These are phyloP conservation scores for Psophia crepitans DNA, from an alignment of 2,113 vertebrate genomes.

Conservation along the genomic window DNA sequence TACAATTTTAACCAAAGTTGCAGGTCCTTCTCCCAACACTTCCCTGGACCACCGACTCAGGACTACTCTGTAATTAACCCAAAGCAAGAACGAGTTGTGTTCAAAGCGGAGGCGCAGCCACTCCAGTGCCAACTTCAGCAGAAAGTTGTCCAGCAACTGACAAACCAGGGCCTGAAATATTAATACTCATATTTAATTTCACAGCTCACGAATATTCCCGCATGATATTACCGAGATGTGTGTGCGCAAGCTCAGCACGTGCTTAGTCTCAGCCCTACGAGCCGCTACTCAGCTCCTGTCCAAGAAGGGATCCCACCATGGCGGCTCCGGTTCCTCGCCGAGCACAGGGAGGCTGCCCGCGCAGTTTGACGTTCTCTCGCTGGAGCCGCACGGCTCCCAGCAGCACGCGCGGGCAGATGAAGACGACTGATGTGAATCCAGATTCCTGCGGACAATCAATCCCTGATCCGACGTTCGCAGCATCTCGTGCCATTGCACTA, in stretches of 20 bases:
- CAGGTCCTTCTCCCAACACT: background rate
- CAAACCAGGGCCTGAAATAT: background rate
- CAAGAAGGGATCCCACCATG: background rate
- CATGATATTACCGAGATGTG: background rate
- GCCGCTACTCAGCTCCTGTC: fast-evolving
- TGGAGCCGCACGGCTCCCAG: background rate
- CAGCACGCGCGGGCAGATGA: fast-evolving
- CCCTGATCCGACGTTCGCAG: no score
- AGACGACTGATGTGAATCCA: background rate
- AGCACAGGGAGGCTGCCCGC: background rate
- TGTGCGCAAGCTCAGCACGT: fast-evolving
- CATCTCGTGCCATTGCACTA: background rate
- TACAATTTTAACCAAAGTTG: background rate
- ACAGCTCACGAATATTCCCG: background rate
- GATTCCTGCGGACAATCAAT: background rate
- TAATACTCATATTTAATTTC: background rate
- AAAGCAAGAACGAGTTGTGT: background rate
- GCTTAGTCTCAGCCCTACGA: background rate
- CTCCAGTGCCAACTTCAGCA: background rate
- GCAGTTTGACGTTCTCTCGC: background rate
- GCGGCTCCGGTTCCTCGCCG: fast-evolving
- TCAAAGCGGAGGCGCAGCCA: background rate
- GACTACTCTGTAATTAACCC: background rate
- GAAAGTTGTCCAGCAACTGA: background rate
- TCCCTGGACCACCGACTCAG: background rate